A percentile compares a stretch with the other conserved stretches of the same genome.
Evolutionary conservation across 2,888 invertebrate genomes (phyloP).

Genomic region (Therioaphis trifolii): DNA sequence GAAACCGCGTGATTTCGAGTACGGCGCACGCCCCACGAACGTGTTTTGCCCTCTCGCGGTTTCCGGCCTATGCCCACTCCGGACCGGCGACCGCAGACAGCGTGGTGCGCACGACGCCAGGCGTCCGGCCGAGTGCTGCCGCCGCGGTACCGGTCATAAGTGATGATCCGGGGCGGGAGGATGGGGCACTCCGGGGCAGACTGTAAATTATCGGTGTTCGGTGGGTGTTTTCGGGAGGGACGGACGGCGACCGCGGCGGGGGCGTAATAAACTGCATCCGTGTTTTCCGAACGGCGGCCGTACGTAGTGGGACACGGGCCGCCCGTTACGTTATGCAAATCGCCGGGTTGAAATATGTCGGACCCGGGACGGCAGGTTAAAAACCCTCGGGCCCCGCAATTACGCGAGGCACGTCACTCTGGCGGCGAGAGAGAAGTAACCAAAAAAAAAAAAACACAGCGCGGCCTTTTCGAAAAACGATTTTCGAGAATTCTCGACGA

Average conservation of each 20-base stretch:
- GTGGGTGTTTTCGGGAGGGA: constrained; percentile 17
- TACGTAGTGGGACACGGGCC: constrained; percentile 1
- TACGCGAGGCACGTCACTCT: background rate
- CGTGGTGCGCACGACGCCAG: too few relatives aligned
- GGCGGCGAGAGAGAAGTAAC: too few relatives aligned
- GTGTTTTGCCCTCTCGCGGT: too few relatives aligned
- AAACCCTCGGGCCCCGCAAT: constrained; percentile 46
- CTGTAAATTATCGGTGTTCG: constrained; percentile 40
- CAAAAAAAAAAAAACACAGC: too few relatives aligned
- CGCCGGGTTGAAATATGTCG: constrained; percentile 41
- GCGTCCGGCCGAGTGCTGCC: too few relatives aligned
- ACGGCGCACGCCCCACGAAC: too few relatives aligned
- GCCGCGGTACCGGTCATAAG: background rate
- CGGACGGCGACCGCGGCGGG: background rate
- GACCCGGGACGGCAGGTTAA: constrained; percentile 16
- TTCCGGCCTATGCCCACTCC: too few relatives aligned
- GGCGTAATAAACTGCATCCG: constrained; percentile 54
- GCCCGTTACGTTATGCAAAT: constrained; percentile 52
- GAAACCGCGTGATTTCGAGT: too few relatives aligned
- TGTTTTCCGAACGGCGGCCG: constrained; percentile 19
- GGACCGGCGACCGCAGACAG: too few relatives aligned
- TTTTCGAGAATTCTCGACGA: too few relatives aligned
- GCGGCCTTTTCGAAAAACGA: too few relatives aligned
- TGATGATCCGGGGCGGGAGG: background rate
- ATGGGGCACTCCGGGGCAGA: background rate